phyloP scores from a whole-genome alignment of 37 sponge, comb jelly and placozoan genomes.

The Halichondria panicea region DNA sequence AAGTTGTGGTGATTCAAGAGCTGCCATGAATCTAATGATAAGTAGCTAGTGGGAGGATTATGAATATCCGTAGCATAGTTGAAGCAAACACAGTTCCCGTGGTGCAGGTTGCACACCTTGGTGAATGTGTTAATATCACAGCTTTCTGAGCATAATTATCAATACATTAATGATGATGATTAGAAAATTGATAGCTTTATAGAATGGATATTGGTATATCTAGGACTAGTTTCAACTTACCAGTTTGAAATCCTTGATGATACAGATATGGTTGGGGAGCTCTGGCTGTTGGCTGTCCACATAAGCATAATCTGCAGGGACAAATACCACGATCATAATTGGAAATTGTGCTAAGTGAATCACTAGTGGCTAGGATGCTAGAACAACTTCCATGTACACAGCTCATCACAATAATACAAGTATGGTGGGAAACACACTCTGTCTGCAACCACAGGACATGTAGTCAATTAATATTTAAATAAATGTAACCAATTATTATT shows the following conservation, averaged over 20 bases:
- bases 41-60: no score
- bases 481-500: neutral
- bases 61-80: no score
- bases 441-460: neutral
- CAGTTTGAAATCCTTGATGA: constrained; percentile 65
- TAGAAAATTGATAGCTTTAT: no score
- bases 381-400: neutral
- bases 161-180: no score
- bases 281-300: constrained; percentile 82
- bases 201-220: no score
- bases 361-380: neutral
- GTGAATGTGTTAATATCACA: no score
- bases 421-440: neutral
- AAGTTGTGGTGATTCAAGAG: no score
- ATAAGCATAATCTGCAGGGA: constrained; percentile 72
- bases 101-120: no score
- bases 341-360: neutral
- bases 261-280: constrained; percentile 77
- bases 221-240: no score
- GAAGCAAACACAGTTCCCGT: no score
- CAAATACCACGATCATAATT: neutral
- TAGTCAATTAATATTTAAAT: neutral
- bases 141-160: no score
- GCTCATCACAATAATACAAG: neutral
- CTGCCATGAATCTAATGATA: no score